Evolutionary conservation across 2,888 invertebrate genomes (phyloP), one percentile per base, ranked within the genome.

Genomic region (Flexamia atlantica): DNA sequence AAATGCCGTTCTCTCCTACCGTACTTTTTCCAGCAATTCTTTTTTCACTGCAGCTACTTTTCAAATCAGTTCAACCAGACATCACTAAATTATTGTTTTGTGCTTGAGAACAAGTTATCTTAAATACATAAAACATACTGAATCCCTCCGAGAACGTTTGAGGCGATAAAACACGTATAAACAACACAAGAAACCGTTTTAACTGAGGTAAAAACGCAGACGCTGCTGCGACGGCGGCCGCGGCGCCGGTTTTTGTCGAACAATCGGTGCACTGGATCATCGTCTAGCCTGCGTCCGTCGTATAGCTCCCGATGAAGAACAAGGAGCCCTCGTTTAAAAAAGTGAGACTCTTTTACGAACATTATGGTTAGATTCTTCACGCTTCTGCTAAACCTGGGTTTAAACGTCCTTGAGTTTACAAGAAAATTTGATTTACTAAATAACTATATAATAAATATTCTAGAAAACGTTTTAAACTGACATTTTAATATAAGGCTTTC

Each of bases 81-180:
- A 64, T 64, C 64, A 14, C 4, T 28, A 64, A 64, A 28, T 64
- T 28, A 64, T 64, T 64, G 64, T 2, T 64, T 64, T 57, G 20
- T 64, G 14, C 14, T 30, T 1, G 64, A 17, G 64, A 28, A 53
- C 20, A 53, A 53, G 28, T 25, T 14, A 64, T 28, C 64, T 64
- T 57, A 23, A 7, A 28, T 64, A 64, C 5, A 64, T 64, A 64
- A 64, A 64, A 64, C 28, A 64, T 64, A 14, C 7, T 57, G 57
- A 30, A 28, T 2, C 64, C n/a, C 64, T 14, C 5, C 2, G 30
- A 17, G 64, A 64, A 64, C 14, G 64, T 64, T 4, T 30, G n/a
- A 64, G 64, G 64, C 64, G 64, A 64, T 64, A 64, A 64, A 64
- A 64, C 64, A 64, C 64, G 64, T 28, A 64, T 28, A 17, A 64